Conservation (phyloP, 2,113 vertebrate genomes). For the Propithecus coquereli region DNA sequence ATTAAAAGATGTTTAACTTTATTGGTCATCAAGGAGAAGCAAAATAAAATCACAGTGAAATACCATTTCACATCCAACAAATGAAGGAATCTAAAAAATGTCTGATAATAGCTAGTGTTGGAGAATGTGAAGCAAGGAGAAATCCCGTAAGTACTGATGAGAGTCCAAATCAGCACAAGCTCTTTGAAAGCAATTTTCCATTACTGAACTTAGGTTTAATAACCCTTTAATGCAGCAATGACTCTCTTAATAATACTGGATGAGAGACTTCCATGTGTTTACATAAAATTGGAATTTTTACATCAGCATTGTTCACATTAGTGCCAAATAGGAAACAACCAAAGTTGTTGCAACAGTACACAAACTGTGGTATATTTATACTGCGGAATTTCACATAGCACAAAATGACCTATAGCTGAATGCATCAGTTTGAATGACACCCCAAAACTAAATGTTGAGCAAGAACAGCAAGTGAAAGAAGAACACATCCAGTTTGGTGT, state of each 20-base stretch:
- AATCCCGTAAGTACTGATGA: not conserved
- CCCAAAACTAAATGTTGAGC: not conserved
- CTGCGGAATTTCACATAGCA: not conserved
- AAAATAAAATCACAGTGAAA: conserved; percentile 10
- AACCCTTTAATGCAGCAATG: not conserved
- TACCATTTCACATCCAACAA: not conserved
- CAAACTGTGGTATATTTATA: not conserved
- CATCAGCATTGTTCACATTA: not conserved
- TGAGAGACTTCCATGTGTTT: not conserved
- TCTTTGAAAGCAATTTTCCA: not conserved
- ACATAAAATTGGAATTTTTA: not conserved
- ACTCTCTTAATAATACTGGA: not conserved
- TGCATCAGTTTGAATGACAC: not conserved
- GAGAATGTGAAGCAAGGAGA: not conserved
- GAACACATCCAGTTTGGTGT: not conserved
- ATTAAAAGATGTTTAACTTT: conserved; percentile 13
- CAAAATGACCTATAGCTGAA: not conserved
- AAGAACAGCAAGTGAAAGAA: not conserved
- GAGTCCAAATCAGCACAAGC: not conserved
- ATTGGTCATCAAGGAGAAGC: not conserved
- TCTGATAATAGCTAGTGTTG: not conserved
- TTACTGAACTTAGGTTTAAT: not conserved
- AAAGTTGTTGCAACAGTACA: not conserved
- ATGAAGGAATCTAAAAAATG: not conserved
- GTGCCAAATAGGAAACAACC: not conserved